Base-by-base conservation (phyloP, 2,113 vertebrate species). In the Esox niger region DNA sequence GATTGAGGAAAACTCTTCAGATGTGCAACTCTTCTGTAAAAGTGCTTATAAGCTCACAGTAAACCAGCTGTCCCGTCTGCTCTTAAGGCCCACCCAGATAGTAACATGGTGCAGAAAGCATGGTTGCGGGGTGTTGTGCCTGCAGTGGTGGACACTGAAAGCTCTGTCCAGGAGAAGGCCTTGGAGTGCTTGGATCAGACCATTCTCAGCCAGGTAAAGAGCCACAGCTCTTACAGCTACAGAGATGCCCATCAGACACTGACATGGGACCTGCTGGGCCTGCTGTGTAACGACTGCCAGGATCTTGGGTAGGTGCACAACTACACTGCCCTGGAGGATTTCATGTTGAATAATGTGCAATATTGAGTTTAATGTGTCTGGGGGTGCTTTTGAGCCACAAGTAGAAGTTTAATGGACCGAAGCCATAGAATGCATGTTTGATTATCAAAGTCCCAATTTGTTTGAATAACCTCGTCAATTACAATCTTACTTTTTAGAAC, bases 81-180 rank as follows among this genome's bases (percentile, higher is more conserved):
- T 56, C 21, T 9, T 15, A 57, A 99, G 97, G 85, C 84, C 21
- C 93, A 93, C 52, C 88, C 85, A 0, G 69, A 70, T 7, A 88
- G 75, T 0, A 69, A 74, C 1, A 72, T 87, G 17, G 82, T 96
- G 35, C 96, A 95, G 89, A 94, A 89, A 80, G 92, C 93, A 1
- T 97, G 96, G 95, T 80, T 98, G 66, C 68, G 74, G 0, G 95
- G 95, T 0, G 88, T 97, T 52, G 77, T 96, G 31, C 95, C 96
- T 0, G 90, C 91, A 0, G 88, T 96, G 75, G 86, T 92, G 69
- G 97, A 97, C 72, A 21, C 79, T 0, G 97, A 99, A 78, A 93
- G 13, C 75, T 89, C 95, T 0, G 92, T 97, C 32, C 95, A 96
- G 46, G 95, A 96, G 67, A 98, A 94, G 78, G 95, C 94, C 21